Base-by-base conservation (phyloP, 2,113 vertebrate species). In the Spheniscus mendiculus region DNA sequence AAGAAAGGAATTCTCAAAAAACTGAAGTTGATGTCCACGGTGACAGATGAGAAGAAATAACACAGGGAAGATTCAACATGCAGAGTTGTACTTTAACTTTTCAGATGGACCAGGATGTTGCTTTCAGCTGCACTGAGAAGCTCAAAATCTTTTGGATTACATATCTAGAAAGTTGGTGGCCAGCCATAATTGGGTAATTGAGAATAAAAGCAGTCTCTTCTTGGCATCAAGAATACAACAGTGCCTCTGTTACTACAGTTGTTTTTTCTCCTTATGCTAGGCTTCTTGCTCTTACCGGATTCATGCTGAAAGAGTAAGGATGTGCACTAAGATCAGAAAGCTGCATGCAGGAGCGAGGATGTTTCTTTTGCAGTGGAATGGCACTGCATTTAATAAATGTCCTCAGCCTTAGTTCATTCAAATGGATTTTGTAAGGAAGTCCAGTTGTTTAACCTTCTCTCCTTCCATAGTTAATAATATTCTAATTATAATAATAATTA, bases 401-500 rank as follows among this genome's bases (percentile, higher is more conserved):
- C 55, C 67, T 95, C 36, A 58, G 29, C 50, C 50, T 74, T 77
- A 40, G 59, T 83, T 95, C 67, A 71, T 86, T 78, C 5, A 0
- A 86, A 77, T 59, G 52, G 34, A 66, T 93, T 95, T 96, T 16
- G 20, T 81, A 94, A 97, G 66, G 63, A 96, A 96, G 38, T 22
- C 20, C 5, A 42, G 36, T 90, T 93, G 87, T 93, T 97, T 90
- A 83, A 95, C 94, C 58, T 66, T 95, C 66, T 70, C 17, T 83
- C 55, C 45, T 96, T 40, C 34, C 45, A 27, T 42, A 44, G 26
- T 96, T 95, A 95, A 92, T 94, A 97, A 83, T 94, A 95, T 93
- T 95, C 82, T 96, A 96, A 94, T 95, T 94, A 88, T 72, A 82
- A 94, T 94, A 90, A 93, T 91, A 79, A 87, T 76, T 93, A 91